Percentiles rank a stretch among this genome's conserved stretches.
phyloP scores from a whole-genome alignment of 2,113 vertebrate species.

The Craseonycteris thonglongyai region DNA sequence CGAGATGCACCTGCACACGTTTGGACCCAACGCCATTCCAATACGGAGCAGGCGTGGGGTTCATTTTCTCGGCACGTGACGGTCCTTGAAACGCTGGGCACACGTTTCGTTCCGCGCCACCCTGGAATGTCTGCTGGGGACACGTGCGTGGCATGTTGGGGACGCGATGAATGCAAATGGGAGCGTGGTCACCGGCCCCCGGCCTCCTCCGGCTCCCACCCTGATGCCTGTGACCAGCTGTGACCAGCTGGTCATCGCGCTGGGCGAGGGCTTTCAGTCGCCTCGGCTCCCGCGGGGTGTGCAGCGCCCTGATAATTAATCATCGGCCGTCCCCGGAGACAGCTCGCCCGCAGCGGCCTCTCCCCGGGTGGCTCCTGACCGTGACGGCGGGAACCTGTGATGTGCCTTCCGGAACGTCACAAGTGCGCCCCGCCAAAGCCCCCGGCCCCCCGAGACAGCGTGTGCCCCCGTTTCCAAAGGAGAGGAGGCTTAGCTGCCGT shows the following conservation, averaged over 20 bases:
- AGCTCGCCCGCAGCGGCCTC: neutral
- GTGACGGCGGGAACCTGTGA: neutral
- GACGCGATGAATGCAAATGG: neutral
- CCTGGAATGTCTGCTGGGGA: too few relatives aligned
- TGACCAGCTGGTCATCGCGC: constrained; percentile 24
- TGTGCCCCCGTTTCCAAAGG: too few relatives aligned
- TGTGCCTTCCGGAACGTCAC: neutral
- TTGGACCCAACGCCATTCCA: too few relatives aligned
- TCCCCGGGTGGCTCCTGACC: neutral
- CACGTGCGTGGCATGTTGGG: too few relatives aligned
- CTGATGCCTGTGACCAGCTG: too few relatives aligned
- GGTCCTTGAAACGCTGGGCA: too few relatives aligned
- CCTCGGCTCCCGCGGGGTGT: neutral
- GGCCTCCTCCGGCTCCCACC: too few relatives aligned
- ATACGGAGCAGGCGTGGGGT: too few relatives aligned
- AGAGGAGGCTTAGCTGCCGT: neutral
- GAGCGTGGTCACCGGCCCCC: neutral
- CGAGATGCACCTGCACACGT: too few relatives aligned
- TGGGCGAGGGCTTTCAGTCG: constrained; percentile 20
- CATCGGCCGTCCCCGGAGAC: neutral
- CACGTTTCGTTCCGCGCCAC: too few relatives aligned
- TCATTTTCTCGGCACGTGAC: too few relatives aligned
- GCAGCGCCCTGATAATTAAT: constrained; percentile 37
- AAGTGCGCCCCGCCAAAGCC: neutral
- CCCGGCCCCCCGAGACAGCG: too few relatives aligned